phyloP scores from a whole-genome alignment of 2,888 invertebrate species.

The Crocallis elinguaria region DNA sequence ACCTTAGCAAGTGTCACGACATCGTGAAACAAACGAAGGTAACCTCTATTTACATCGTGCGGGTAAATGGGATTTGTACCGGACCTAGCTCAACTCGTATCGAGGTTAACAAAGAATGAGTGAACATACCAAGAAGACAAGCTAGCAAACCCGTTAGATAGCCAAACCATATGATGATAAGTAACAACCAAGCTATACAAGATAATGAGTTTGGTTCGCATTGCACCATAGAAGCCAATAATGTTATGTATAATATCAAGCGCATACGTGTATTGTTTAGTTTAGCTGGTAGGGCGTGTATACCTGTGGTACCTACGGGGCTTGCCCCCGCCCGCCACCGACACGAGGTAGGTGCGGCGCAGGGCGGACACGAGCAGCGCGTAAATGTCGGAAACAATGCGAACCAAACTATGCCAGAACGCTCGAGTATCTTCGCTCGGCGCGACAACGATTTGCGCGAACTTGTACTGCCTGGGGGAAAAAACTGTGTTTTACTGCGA shows the following conservation, averaged over 20 bases:
- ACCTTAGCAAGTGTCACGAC: neutral
- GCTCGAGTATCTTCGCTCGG: constrained; percentile 35
- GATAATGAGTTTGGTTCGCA: constrained; percentile 63
- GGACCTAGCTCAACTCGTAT: neutral
- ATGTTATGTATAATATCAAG: constrained; percentile 34
- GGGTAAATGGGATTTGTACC: neutral
- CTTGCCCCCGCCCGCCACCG: constrained; percentile 43
- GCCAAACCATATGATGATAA: constrained; percentile 9
- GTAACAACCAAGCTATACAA: constrained; percentile 17
- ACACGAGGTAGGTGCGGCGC: constrained; percentile 49
- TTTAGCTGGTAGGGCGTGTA: constrained; percentile 10
- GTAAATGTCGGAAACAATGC: constrained; percentile 65
- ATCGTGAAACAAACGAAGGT: constrained; percentile 4
- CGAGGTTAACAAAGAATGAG: neutral
- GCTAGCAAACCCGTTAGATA: constrained; percentile 7
- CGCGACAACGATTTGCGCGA: constrained; percentile 68
- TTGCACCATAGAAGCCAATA: constrained; percentile 44
- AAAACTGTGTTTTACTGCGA: constrained; percentile 38
- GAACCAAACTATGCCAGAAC: constrained; percentile 68
- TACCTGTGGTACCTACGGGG: constrained; percentile 65
- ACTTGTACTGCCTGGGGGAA: constrained; percentile 72
- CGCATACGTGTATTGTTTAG: constrained; percentile 33
- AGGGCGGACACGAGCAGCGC: constrained; percentile 55
- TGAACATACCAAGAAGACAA: neutral
- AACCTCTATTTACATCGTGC: constrained; percentile 8